Evolutionary conservation across 2,888 invertebrate species (phyloP).

Genomic region (Dolichopus griseipennis): DNA sequence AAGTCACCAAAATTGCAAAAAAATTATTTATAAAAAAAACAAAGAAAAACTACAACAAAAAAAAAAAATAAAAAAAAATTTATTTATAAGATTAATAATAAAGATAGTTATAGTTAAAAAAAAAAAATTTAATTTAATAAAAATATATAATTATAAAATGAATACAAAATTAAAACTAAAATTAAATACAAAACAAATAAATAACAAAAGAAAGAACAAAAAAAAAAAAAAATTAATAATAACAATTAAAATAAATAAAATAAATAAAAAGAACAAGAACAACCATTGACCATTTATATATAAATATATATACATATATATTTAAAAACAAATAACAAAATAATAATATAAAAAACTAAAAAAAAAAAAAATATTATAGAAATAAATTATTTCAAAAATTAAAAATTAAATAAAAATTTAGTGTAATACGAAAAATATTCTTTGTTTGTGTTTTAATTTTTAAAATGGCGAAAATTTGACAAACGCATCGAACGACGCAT

Average conservation of each 20-base stretch:
- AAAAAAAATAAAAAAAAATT: neutral
- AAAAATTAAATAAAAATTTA: slow-evolving; percentile 6
- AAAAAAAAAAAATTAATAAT: neutral
- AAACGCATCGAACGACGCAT: no score
- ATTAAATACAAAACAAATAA: neutral
- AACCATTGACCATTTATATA: slow-evolving; percentile 4
- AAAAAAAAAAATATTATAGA: slow-evolving; percentile 1
- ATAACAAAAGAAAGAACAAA: neutral
- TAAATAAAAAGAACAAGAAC: neutral
- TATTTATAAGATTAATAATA: neutral
- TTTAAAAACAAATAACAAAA: neutral
- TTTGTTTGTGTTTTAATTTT: no score
- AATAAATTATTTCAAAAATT: slow-evolving; percentile 6
- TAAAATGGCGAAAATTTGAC: no score
- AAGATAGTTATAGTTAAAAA: no score
- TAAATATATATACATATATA: neutral
- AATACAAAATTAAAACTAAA: neutral
- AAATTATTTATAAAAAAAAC: neutral
- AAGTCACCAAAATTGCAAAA: slow-evolving; percentile 2
- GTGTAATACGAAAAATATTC: neutral
- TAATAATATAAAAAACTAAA: neutral
- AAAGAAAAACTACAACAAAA: neutral
- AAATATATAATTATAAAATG: no score
- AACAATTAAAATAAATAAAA: neutral
- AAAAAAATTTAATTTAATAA: no score